Conservation (phyloP, 2,888 invertebrate species). For the Himalopsyche japonica region DNA sequence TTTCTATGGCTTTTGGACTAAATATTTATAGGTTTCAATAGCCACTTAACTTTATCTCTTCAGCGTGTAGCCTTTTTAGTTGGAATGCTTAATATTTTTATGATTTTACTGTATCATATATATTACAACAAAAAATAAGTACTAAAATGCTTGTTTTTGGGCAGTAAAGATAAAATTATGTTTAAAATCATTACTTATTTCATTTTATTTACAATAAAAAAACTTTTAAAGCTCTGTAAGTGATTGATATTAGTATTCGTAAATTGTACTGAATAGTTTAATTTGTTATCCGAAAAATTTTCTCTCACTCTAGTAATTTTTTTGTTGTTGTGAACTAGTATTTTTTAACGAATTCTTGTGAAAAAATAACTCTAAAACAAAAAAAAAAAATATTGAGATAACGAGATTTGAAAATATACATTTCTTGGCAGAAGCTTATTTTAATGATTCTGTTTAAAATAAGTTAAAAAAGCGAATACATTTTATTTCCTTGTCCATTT, state of each 20-base stretch:
- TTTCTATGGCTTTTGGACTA: not conserved
- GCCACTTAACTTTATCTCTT: not conserved
- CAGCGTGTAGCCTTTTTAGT: not conserved
- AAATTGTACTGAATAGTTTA: not conserved
- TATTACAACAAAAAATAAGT: not conserved
- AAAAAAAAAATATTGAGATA: too few species aligned
- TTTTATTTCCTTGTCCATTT: too few species aligned
- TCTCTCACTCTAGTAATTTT: not conserved
- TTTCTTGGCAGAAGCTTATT: too few species aligned
- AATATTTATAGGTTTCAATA: not conserved
- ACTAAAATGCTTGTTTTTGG: not conserved
- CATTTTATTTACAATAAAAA: not conserved
- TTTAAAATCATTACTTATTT: not conserved
- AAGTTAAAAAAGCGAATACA: too few species aligned
- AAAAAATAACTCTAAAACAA: too few species aligned
- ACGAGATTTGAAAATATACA: too few species aligned
- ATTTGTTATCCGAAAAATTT: not conserved
- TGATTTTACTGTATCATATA: not conserved
- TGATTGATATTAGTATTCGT: too few species aligned
- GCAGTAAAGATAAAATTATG: not conserved
- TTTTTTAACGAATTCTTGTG: too few species aligned
- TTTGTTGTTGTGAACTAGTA: too few species aligned
- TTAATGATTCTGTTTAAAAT: too few species aligned
- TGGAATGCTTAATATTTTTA: not conserved
- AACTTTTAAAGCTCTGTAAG: not conserved